A percentile compares a stretch with the other conserved stretches of the same genome.
These are phyloP conservation scores for Platysteira castanea DNA, from an alignment of 2,113 vertebrate genomes.

Conservation along the genomic window DNA sequence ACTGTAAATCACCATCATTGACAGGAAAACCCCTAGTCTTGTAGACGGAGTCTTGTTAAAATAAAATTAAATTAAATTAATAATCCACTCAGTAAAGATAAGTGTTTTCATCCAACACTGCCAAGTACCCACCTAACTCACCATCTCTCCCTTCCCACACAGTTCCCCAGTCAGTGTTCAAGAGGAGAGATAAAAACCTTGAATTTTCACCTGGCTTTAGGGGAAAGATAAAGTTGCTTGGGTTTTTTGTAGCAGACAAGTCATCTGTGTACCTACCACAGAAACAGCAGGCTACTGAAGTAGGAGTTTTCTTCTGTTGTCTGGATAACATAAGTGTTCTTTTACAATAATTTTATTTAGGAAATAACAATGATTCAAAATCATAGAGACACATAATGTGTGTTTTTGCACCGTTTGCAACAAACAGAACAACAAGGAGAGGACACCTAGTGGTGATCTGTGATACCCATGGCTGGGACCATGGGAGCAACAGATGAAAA, in stretches of 20 bases:
- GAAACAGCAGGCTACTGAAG: not conserved
- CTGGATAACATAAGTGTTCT: not conserved
- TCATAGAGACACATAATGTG: not conserved
- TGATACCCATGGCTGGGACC: not conserved
- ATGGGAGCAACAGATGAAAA: not conserved
- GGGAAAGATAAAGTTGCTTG: not conserved
- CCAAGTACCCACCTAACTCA: not conserved
- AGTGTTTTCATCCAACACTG: not conserved
- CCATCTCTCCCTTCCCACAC: not conserved
- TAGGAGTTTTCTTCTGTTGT: not conserved
- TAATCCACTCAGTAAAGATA: not conserved
- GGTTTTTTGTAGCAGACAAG: not conserved
- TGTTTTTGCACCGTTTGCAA: not conserved
- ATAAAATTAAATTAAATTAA: not conserved
- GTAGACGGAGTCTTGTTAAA: not conserved
- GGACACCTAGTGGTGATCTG: conserved; percentile 62
- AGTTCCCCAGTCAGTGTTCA: not conserved
- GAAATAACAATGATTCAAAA: not conserved
- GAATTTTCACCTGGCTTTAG: not conserved
- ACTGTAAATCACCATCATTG: not conserved
- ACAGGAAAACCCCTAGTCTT: not conserved
- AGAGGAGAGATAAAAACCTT: not conserved
- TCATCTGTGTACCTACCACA: not conserved
- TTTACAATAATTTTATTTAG: not conserved
- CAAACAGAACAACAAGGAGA: not conserved